phyloP scores from a whole-genome alignment of 2,797 vertebrate species.

The Champsocephalus gunnari region DNA sequence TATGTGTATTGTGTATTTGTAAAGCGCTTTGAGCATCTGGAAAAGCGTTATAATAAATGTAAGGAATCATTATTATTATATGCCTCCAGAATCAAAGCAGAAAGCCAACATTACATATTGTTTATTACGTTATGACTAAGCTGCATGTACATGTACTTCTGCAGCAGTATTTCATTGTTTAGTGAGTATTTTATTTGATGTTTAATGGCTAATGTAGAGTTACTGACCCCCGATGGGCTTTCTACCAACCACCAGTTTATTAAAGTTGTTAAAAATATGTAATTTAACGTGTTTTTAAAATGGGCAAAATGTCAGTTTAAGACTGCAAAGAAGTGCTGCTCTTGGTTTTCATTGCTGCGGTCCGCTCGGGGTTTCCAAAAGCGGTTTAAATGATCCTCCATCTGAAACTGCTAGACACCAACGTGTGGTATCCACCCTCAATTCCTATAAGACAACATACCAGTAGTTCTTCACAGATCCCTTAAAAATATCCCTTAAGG shows the following conservation, averaged over 20 bases:
- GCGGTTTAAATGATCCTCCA: slow-evolving; percentile 25
- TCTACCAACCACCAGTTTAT: slow-evolving; percentile 16
- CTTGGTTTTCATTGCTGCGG: slow-evolving; percentile 35
- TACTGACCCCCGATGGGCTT: neutral
- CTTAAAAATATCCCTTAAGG: no score
- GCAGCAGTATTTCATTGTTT: neutral
- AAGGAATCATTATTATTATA: no score
- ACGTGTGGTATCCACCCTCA: no score
- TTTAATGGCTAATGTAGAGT: slow-evolving; percentile 6
- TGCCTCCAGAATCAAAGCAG: no score
- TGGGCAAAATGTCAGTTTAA: slow-evolving; percentile 36
- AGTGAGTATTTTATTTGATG: slow-evolving; percentile 1
- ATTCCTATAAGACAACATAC: no score
- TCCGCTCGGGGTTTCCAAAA: slow-evolving; percentile 29
- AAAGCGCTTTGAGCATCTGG: no score
- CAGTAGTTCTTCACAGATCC: no score
- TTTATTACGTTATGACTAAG: no score
- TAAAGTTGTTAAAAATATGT: neutral
- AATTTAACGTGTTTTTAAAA: slow-evolving; percentile 30
- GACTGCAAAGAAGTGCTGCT: slow-evolving; percentile 22
- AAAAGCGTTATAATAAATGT: no score
- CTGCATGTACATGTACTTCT: no score
- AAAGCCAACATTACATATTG: no score
- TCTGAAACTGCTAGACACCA: slow-evolving; percentile 19
- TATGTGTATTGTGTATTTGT: no score